Conservation (phyloP, 2,888 invertebrate genomes). For the Heteropelma amictum region DNA sequence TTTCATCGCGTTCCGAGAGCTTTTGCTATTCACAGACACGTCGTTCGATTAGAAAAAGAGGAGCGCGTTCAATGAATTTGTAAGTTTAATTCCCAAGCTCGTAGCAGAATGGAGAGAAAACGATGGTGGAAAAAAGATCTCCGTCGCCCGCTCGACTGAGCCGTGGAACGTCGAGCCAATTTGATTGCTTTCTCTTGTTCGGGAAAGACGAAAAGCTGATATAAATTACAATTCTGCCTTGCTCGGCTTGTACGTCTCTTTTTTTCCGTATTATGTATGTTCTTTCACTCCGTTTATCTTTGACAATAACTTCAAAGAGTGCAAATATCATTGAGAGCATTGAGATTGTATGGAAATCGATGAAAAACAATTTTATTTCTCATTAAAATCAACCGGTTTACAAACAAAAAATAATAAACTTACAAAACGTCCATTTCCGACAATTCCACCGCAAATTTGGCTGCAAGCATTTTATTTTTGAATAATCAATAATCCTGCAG, state of each 20-base stretch:
- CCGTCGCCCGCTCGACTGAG: background rate
- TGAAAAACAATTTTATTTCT: background rate
- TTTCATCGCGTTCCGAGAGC: no score
- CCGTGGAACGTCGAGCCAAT: constrained; percentile 35
- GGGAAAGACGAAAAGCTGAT: constrained; percentile 41
- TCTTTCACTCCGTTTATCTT: background rate
- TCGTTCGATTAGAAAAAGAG: no score
- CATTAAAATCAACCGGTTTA: no score
- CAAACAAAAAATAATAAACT: no score
- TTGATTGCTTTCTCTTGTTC: constrained; percentile 57
- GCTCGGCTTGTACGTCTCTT: background rate
- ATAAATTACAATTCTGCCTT: constrained; percentile 56
- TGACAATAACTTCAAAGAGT: background rate
- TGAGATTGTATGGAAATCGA: background rate
- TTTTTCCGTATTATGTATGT: background rate
- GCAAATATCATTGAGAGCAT: background rate
- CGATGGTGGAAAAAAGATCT: constrained; percentile 3
- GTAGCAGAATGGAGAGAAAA: constrained; percentile 27
- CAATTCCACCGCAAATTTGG: no score
- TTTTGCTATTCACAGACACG: no score
- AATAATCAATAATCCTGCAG: no score
- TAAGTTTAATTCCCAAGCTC: constrained; percentile 52
- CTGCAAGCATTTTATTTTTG: no score
- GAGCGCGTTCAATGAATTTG: constrained; percentile 38
- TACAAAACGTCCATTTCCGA: no score